Conservation (phyloP, 2,113 vertebrate species). For the Gallinago undulata region DNA sequence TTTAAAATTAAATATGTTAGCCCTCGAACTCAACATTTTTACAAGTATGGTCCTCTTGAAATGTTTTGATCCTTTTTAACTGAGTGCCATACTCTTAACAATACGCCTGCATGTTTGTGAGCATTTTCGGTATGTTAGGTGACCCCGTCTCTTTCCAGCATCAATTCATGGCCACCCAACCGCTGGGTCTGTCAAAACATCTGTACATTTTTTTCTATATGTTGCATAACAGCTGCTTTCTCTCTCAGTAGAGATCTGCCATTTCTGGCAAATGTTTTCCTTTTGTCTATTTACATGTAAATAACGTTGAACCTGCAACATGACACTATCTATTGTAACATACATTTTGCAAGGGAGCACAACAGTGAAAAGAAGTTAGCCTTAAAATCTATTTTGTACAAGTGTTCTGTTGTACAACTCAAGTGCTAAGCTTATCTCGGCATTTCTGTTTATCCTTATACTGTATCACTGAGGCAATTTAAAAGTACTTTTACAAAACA, state of each 20-base stretch:
- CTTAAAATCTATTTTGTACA: conserved; percentile 98
- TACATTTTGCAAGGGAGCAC: conserved; percentile 99
- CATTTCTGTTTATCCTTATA: conserved; percentile 88
- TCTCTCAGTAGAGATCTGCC: conserved; percentile 93
- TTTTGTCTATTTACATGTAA: conserved; percentile 99
- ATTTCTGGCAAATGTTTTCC: conserved; percentile 86
- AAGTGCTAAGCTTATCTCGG: conserved; percentile 94
- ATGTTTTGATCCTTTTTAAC: conserved; percentile 71
- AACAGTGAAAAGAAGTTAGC: conserved; percentile 93
- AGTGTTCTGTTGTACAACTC: conserved; percentile 90
- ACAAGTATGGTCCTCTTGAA: conserved; percentile 86
- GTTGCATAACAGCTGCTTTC: conserved; percentile 98
- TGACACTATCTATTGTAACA: conserved; percentile 99
- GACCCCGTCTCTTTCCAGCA: conserved; percentile 63
- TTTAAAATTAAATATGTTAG: conserved; percentile 87
- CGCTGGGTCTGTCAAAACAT: conserved; percentile 85
- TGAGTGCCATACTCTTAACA: conserved; percentile 79
- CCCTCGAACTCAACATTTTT: conserved; percentile 78
- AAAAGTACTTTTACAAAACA: conserved; percentile 97
- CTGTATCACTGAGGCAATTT: conserved; percentile 96
- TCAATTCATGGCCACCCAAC: conserved; percentile 73
- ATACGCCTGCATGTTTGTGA: conserved; percentile 71
- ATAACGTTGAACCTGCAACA: conserved; percentile 99
- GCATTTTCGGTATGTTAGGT: conserved; percentile 69
- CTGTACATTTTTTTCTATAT: conserved; percentile 94